Evolutionary conservation across 2,888 invertebrate species (phyloP), one percentile per base, ranked within the genome.

Genomic region (Pantelozetes paolii): DNA sequence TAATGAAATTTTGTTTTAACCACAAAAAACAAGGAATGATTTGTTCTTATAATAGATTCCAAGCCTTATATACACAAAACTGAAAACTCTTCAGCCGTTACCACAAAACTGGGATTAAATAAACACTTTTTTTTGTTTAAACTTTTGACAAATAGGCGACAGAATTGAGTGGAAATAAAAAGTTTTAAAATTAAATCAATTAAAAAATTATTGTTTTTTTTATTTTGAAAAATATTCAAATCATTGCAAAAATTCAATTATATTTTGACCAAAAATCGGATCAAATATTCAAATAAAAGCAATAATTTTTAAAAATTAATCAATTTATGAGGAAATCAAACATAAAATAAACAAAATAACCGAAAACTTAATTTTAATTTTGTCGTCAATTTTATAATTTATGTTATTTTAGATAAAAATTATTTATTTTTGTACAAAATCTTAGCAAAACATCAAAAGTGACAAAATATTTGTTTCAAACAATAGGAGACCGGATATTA

Each of bases 401-500:
- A 36, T 9, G 9, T 36, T 36, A 36, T 20, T 50, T 20, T 50
- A 50, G 13, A 50, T 45, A 45, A 50, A 50, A 50, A 20, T 20
- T 15, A 50, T 45, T 45, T 11, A 3, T 45, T n/a, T n/a, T 40
- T 40, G 40, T 40, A 45, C n/a, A 36, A 9, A 36, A 9, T 36
- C 9, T 36, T 28, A 15, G 20, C 30, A 11, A 30, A 23, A 18
- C 30, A 30, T 57, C 57, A 30, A 57, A 57, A 57, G 30, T 28
- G 15, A 30, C 13, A 30, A 9, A 5, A 36, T 36, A 9, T 18
- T 57, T 28, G 1, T 57, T 28, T 57, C 28, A 54, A 3, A 30
- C 57, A 57, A 57, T 30, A 57, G 57, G 13, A 15, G 18, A 57
- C 57, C 57, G 57, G 57, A 57, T 30, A 57, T 30, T 57, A 57